These are phyloP conservation scores for Rynchops niger DNA, from an alignment of 2,113 vertebrate genomes.

Conservation along the genomic window DNA sequence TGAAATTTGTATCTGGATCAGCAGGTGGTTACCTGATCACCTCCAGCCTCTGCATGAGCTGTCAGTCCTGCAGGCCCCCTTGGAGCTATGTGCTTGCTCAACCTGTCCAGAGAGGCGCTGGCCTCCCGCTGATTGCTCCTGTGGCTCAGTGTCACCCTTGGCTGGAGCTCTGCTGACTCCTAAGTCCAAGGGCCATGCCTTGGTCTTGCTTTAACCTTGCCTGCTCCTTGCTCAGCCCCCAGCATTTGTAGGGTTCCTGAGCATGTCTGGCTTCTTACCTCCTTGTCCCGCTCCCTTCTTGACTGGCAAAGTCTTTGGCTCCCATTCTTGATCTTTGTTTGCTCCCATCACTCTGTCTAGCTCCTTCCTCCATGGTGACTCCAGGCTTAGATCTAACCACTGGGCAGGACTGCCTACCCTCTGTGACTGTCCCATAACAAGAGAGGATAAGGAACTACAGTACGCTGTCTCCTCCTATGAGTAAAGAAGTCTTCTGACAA, in stretches of 20 bases:
- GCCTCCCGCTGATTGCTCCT: not conserved
- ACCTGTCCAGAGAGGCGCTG: not conserved
- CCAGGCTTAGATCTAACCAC: not conserved
- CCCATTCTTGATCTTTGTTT: not conserved
- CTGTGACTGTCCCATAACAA: not conserved
- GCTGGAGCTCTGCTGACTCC: not conserved
- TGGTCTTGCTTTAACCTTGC: not conserved
- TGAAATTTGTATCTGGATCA: not conserved
- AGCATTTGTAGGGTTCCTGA: not conserved
- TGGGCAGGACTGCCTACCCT: not conserved
- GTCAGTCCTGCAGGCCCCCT: not conserved
- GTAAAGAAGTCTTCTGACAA: not conserved
- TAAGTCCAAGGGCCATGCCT: not conserved
- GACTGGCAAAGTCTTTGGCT: not conserved
- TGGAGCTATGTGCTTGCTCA: not conserved
- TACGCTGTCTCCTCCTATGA: not conserved
- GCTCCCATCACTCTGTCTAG: not conserved
- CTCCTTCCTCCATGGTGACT: not conserved
- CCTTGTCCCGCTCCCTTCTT: not conserved
- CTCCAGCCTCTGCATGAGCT: not conserved
- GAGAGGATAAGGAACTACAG: not conserved
- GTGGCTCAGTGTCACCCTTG: not conserved
- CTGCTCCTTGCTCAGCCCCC: not conserved
- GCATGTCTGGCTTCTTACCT: not conserved
- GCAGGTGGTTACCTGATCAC: not conserved